Evolutionary conservation across 1,140 invertebrate species (phyloP), one percentile per base, ranked within the genome.

Genomic region (Venturia canescens): DNA sequence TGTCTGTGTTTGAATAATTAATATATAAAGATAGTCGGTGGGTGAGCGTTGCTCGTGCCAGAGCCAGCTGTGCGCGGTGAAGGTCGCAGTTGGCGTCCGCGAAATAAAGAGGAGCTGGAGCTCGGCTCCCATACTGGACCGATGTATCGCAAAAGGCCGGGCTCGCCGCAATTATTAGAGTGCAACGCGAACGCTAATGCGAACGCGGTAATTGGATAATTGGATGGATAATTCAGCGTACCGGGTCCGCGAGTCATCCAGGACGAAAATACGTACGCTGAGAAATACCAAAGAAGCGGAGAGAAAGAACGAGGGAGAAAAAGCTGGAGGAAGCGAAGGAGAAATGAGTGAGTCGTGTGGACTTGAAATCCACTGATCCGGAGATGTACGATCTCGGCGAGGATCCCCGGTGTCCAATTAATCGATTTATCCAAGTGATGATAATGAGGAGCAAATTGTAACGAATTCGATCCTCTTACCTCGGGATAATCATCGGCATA

Each of bases 181-280:
- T 86, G 77, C 85, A 82, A 83, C 84, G 27, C 80, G 79, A 81
- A 83, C 66, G 79, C 78, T 83, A 87, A 86, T 83, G 71, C 75
- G 72, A 83, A 80, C 72, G 69, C 74, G 77, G 80, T 89, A 89
- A 88, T 89, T 88, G 87, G 86, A 88, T 89, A 89, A 89, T 88
- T 89, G 83, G 78, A 80, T 57, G 80, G 80, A 72, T 71, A 48
- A 29, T 72, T 81, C 66, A 29, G 21, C 69, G 5, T n/a, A n/a
- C 34, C 9, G n/a, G 38, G 38, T 48, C 48, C 29, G 18, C 72
- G 53, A 60, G 34, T 77, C 57, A 60, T 77, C 57, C 57, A 0
- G 21, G 11, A 21, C 15, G 26, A 31, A 66, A 77, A 77, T 44
- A 77, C 38, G 63, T 34, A 26, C 23, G 60, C 23, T 26, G 15